These are phyloP conservation scores for Gobiocypris rarus DNA, from an alignment of 2,113 vertebrate genomes.

Conservation along the genomic window DNA sequence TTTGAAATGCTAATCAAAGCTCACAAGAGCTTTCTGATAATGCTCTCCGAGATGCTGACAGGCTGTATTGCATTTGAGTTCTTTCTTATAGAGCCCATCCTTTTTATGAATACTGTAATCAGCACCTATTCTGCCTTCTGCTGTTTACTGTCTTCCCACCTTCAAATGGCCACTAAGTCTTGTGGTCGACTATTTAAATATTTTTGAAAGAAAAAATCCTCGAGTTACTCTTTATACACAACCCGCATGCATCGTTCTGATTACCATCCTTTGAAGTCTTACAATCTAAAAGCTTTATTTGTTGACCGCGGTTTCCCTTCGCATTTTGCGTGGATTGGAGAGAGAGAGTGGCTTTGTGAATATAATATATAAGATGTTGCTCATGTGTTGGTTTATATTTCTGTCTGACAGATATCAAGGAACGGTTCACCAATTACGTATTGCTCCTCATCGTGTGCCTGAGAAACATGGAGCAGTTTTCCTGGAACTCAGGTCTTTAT, in stretches of 20 bases:
- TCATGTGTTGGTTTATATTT: conserved; percentile 34
- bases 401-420: conserved; percentile 90
- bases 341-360: background rate
- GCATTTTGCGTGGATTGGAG: background rate
- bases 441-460: conserved; percentile 96
- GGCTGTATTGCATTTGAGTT: conserved; percentile 6
- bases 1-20: conserved; percentile 45
- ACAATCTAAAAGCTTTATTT: conserved; percentile 14
- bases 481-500: conserved; percentile 91
- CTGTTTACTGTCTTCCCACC: conserved; percentile 17
- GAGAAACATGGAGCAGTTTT: conserved; percentile 99
- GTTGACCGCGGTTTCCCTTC: background rate
- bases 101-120: conserved; percentile 55
- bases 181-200: background rate
- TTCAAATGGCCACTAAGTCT: conserved; percentile 19
- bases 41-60: conserved; percentile 30
- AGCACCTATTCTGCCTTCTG: conserved; percentile 43
- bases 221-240: conserved; percentile 1
- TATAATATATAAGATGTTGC: background rate
- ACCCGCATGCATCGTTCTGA: background rate
- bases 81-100: background rate
- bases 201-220: conserved; percentile 7
- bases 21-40: conserved; percentile 32
- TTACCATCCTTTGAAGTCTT: background rate
- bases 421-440: conserved; percentile 94